These are phyloP conservation scores for Pomacea maculata DNA, from an alignment of 1,140 invertebrate genomes.

Conservation along the genomic window DNA sequence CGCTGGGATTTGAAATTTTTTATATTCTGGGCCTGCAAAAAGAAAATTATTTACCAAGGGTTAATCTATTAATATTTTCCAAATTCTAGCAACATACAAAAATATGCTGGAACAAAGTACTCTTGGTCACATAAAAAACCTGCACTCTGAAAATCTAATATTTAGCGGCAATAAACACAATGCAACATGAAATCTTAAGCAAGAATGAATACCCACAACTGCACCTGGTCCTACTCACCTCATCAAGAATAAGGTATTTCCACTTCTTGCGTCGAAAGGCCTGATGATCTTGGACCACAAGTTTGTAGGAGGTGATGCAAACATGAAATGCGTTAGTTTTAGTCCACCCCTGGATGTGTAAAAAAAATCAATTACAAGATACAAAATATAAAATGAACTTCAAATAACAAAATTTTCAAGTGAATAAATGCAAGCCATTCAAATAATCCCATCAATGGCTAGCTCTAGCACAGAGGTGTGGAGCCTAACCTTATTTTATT, in stretches of 20 bases:
- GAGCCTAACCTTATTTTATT: no score
- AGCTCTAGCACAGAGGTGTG: no score
- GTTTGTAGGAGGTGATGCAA: slow-evolving; percentile 99
- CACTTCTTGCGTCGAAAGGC: slow-evolving; percentile 97
- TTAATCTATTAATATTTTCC: no score
- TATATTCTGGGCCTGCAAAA: slow-evolving; percentile 90
- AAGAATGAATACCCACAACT: neutral
- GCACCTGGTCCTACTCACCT: slow-evolving; percentile 64
- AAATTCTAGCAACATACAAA: neutral
- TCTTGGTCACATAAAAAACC: neutral
- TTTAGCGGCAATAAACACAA: no score
- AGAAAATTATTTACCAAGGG: neutral
- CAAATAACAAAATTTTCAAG: no score
- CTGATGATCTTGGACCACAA: slow-evolving; percentile 98
- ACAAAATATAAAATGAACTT: no score
- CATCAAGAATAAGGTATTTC: slow-evolving; percentile 99
- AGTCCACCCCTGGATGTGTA: slow-evolving; percentile 83
- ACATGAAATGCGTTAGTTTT: slow-evolving; percentile 99
- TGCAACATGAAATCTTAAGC: no score
- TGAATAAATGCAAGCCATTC: no score
- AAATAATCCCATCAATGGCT: no score
- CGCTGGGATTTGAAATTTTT: slow-evolving; percentile 99
- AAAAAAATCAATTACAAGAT: neutral
- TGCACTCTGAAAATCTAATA: neutral
- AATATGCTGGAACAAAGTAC: neutral